Evolutionary conservation across 2,888 invertebrate species (phyloP), one percentile per base, ranked within the genome.

Genomic region (Hydriomena furcata): DNA sequence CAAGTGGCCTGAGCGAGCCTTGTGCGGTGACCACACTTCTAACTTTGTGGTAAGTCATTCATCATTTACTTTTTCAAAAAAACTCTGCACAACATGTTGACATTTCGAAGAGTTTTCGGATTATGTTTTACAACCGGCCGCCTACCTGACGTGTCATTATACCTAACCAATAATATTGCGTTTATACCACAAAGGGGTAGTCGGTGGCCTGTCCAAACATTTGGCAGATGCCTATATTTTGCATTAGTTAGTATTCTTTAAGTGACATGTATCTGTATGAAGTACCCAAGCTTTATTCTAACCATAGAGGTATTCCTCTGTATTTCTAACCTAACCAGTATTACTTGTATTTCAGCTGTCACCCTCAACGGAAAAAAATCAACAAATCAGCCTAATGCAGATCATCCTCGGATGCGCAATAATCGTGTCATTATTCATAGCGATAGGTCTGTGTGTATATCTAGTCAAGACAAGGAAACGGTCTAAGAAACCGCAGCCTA

Each of bases 1-100:
- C 71, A 87, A 91, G 65, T 92, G 92, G 92, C 84, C 88, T 1
- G 80, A 84, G 36, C 73, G 79, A 41, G 86, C 91, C 6, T 84
- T 92, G 70, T 92, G 92, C 61, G 65, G 63, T 1, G 76, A 81
- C 10, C 53, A 64, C 12, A 72, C 68, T 7, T 77, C 73, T 20
- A 82, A 72, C 7, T 88, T 76, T 42, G 61, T 77, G 66, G 88
- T 89, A 44, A 42, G 17, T 13, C 31, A 5, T 2, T 10, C 4
- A 17, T 17, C 17, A 17, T 4, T 17, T 17, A n/a, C 17, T 17
- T 2, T 4, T 17, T 17, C 17, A 3, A 3, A 17, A 17, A 3
- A 17, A n/a, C n/a, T n/a, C n/a, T n/a, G n/a, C n/a, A n/a, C n/a
- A n/a, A n/a, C n/a, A n/a, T n/a, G n/a, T n/a, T n/a, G n/a, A n/a